phyloP scores from a whole-genome alignment of 2,113 vertebrate species.

The Eretmodus cyanostictus region DNA sequence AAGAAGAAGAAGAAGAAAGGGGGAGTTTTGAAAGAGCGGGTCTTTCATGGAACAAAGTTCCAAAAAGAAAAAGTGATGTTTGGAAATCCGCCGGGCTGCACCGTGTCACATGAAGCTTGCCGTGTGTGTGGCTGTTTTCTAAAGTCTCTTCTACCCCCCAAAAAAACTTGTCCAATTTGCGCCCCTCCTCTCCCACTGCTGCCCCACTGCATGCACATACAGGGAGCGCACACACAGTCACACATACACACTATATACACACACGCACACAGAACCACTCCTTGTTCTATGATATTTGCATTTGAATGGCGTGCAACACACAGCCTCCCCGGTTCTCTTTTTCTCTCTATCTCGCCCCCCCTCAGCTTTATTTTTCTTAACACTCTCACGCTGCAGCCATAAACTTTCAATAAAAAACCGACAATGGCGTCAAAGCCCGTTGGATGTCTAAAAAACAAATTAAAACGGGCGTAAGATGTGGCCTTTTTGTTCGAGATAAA shows the following conservation, averaged over 20 bases:
- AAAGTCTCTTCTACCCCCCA: constrained; percentile 67
- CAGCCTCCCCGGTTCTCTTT: constrained; percentile 46
- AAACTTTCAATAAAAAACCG: constrained; percentile 57
- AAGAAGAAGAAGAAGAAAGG: no score
- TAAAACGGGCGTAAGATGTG: not conserved
- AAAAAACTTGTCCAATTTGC: constrained; percentile 76
- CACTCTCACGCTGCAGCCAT: constrained; percentile 53
- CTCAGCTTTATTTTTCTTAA: constrained; percentile 59
- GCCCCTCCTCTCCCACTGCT: constrained; percentile 65
- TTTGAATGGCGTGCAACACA: constrained; percentile 79
- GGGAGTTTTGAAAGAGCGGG: not conserved
- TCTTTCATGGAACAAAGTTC: not conserved
- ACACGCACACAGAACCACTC: constrained; percentile 72
- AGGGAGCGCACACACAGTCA: constrained; percentile 25
- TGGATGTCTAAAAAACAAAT: not conserved
- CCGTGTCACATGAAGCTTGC: constrained; percentile 56
- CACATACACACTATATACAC: constrained; percentile 14
- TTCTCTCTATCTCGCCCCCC: constrained; percentile 1
- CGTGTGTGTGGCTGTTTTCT: constrained; percentile 70
- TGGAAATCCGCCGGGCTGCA: constrained; percentile 41
- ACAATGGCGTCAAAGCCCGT: constrained; percentile 24
- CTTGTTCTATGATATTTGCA: constrained; percentile 81
- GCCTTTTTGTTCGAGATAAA: not conserved
- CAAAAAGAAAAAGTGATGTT: not conserved
- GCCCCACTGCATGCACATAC: constrained; percentile 59